Base-by-base conservation (phyloP, 1,140 invertebrate species). In the Rhagoletis pomonella region DNA sequence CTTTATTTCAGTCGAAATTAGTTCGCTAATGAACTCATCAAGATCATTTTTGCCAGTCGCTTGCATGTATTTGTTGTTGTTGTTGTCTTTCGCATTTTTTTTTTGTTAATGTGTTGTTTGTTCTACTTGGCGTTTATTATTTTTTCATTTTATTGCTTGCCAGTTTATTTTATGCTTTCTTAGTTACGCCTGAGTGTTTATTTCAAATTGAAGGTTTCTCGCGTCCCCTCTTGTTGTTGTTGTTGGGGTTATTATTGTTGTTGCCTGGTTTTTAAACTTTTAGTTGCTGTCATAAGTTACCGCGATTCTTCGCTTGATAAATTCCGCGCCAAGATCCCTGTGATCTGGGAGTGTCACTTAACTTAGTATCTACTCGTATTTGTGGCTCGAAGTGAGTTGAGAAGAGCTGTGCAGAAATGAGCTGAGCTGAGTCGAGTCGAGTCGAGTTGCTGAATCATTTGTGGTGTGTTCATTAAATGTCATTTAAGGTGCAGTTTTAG, bases 1-100 rank as follows among this genome's bases (percentile, higher is more conserved):
- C 91, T 92, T 91, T 92, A 91, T 91, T 91, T 90, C 91, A 92
- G 89, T 90, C 91, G 89, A 91, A 92, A 91, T 91, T 92, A 91
- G 91, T 91, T 91, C 89, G 91, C 88, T 91, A 91, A 91, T 91
- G 91, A 91, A 91, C 91, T 91, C 91, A 91, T 91, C 91, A 91
- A 88, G 88, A 88, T 86, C 60, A 86, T 69, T 86, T 50, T 14
- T 65, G 73, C n/a, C 47, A 81, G 50, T 81, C 55, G 50, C 47
- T 17, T 47, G 50, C 19, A 81, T 58, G 29, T 29, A 29, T 29
- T 81, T 55, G 65, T 19, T 86, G n/a, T 14, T 10, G 62, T 50
- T n/a, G 12, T 42, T 17, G 0, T 29, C 29, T 29, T 29, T 29
- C 29, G 29, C 29, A 29, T 29, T 29, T 29, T 29, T 29, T 29